These are phyloP conservation scores for Axinella damicornis DNA, from an alignment of 37 sponge, comb jelly and placozoan species.

Conservation along the genomic window DNA sequence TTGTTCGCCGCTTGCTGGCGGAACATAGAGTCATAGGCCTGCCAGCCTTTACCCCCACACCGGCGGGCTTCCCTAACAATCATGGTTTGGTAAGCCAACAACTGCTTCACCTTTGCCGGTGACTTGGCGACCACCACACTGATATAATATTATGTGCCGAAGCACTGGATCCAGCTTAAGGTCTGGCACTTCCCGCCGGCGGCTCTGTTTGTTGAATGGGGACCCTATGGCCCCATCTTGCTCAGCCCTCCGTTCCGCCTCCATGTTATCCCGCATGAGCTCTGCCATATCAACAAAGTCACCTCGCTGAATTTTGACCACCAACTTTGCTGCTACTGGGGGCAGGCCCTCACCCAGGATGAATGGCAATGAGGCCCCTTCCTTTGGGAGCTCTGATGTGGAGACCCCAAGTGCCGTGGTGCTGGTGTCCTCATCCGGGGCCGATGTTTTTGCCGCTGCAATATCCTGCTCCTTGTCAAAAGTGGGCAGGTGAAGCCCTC, in stretches of 20 bases:
- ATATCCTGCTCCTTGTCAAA: too few species aligned
- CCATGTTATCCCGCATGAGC: not conserved
- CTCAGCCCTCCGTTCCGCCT: not conserved
- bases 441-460: too few species aligned
- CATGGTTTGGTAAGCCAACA: conserved; percentile 10
- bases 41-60: conserved; percentile 25
- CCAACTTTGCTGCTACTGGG: not conserved
- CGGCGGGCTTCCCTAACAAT: not conserved
- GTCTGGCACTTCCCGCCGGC: conserved; percentile 12
- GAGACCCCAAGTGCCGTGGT: too few species aligned
- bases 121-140: not conserved
- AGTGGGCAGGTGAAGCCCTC: too few species aligned
- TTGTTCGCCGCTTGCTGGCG: conserved; percentile 13
- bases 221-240: too few species aligned
- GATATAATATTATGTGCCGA: conserved; percentile 2
- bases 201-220: not conserved
- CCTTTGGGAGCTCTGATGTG: too few species aligned
- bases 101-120: not conserved
- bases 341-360: conserved; percentile 8
- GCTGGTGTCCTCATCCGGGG: too few species aligned
- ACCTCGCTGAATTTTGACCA: not conserved
- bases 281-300: conserved; percentile 9
- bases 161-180: not conserved
- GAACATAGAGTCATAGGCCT: conserved; percentile 4
- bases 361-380: too few species aligned